phyloP scores from a whole-genome alignment of 1,140 invertebrate species.

The Anastrepha obliqua region DNA sequence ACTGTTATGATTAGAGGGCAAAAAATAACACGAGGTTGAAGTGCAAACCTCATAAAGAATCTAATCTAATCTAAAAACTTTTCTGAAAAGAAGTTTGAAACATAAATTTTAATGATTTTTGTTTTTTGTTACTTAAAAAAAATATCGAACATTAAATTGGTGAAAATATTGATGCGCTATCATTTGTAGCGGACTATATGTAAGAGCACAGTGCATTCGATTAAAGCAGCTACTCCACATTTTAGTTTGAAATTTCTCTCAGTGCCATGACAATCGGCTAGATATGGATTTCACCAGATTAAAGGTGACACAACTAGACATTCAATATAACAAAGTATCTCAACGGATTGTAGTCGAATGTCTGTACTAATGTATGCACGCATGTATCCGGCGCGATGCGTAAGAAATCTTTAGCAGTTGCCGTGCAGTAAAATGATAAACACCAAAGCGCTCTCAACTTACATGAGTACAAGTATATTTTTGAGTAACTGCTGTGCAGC shows the following conservation, averaged over 20 bases:
- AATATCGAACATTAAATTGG: too few relatives aligned
- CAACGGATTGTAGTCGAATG: background rate
- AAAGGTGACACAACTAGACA: conserved; percentile 32
- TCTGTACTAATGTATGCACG: background rate
- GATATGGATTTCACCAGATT: conserved; percentile 32
- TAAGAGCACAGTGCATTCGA: too few relatives aligned
- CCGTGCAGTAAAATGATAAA: conserved; percentile 4
- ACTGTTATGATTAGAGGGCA: too few relatives aligned
- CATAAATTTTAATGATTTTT: too few relatives aligned
- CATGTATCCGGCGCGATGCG: background rate
- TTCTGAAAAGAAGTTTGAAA: too few relatives aligned
- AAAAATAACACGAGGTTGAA: too few relatives aligned
- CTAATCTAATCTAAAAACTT: too few relatives aligned
- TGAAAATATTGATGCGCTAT: too few relatives aligned
- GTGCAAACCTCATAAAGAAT: too few relatives aligned
- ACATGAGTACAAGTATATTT: background rate
- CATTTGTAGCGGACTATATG: too few relatives aligned
- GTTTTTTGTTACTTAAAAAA: too few relatives aligned
- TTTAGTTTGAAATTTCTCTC: background rate
- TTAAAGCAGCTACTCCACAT: too few relatives aligned
- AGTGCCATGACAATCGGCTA: background rate
- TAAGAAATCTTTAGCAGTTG: background rate
- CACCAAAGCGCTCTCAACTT: conserved; percentile 29
- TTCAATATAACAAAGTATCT: conserved; percentile 11
- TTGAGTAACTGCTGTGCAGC: background rate